Conservation (phyloP, 2,113 vertebrate species). For the Ginglymostoma cirratum region DNA sequence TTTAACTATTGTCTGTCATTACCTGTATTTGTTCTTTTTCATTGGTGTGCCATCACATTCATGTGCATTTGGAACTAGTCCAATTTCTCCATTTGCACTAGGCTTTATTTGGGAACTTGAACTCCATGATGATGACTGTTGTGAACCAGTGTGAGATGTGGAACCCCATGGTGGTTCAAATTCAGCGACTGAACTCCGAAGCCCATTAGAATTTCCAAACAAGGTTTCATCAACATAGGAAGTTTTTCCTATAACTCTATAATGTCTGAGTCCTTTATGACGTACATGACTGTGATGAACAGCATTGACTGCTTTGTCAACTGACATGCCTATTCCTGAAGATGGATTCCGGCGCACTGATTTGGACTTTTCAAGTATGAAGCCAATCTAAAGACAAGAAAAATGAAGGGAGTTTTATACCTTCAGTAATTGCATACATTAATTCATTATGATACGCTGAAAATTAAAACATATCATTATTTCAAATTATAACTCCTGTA, state of each 20-base stretch:
- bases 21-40: constrained; percentile 57
- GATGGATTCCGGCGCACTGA: background rate
- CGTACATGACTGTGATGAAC: constrained; percentile 40
- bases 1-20: constrained; percentile 27
- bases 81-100: constrained; percentile 32
- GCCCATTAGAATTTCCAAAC: constrained; percentile 49
- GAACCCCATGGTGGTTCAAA: constrained; percentile 56
- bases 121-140: constrained; percentile 21
- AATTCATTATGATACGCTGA: background rate
- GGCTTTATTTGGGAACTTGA: background rate
- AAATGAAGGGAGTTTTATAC: background rate
- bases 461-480: constrained; percentile 5
- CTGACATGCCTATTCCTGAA: constrained; percentile 16
- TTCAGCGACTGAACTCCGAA: constrained; percentile 27
- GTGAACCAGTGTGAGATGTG: constrained; percentile 7
- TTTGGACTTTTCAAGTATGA: background rate
- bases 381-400: constrained; percentile 7
- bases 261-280: constrained; percentile 29
- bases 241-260: constrained; percentile 43
- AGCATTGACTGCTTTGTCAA: constrained; percentile 38
- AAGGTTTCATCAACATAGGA: constrained; percentile 61
- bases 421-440: background rate
- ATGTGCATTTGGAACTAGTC: background rate
- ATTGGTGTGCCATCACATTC: constrained; percentile 41
- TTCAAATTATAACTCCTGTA: background rate